Percentiles rank a stretch among this genome's conserved stretches.
These are phyloP conservation scores for Hypanus sabinus DNA, from an alignment of 2,113 vertebrate genomes.

Conservation along the genomic window DNA sequence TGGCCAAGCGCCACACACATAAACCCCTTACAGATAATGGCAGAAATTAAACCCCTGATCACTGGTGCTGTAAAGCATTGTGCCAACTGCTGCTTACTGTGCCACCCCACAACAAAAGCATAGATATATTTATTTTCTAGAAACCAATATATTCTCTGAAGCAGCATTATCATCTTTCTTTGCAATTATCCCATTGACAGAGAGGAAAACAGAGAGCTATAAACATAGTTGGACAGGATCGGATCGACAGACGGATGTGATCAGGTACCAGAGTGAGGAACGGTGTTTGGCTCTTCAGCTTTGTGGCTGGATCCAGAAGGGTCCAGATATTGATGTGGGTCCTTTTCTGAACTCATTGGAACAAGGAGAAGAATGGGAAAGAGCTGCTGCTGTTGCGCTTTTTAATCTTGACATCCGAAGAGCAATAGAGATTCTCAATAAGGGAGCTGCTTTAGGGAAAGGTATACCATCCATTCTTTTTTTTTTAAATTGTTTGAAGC, in stretches of 20 bases:
- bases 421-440: constrained; percentile 91
- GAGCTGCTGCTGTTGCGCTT: constrained; percentile 86
- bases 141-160: neutral
- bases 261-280: constrained; percentile 82
- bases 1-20: no score
- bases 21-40: no score
- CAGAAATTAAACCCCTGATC: no score
- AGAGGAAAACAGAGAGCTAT: constrained; percentile 71
- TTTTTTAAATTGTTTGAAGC: neutral
- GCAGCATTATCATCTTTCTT: neutral
- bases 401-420: constrained; percentile 93
- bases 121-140: neutral
- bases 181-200: neutral
- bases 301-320: constrained; percentile 89
- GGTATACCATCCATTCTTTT: constrained; percentile 52
- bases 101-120: neutral
- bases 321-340: constrained; percentile 78
- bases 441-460: constrained; percentile 81
- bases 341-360: constrained; percentile 82
- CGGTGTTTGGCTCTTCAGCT: constrained; percentile 83
- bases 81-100: no score
- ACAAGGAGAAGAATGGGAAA: constrained; percentile 87
- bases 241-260: constrained; percentile 75
- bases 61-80: no score
- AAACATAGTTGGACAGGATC: constrained; percentile 79